phyloP scores from a whole-genome alignment of 2,113 vertebrate species.

The Edolisoma coerulescens region DNA sequence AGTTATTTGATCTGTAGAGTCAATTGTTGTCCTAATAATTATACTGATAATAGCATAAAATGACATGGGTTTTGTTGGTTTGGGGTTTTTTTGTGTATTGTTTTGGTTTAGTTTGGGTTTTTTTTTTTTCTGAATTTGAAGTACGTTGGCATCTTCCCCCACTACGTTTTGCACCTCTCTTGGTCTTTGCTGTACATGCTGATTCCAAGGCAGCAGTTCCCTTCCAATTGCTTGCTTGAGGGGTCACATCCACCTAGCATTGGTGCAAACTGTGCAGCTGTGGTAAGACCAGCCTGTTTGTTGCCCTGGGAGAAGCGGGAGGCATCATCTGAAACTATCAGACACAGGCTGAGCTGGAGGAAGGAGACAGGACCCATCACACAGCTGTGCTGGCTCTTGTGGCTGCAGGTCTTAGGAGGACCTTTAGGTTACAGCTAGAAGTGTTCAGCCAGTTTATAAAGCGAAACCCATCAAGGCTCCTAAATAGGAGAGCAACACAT shows the following conservation, averaged over 20 bases:
- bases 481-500: not conserved
- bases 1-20: not conserved
- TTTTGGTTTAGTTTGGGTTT: not conserved
- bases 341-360: not conserved
- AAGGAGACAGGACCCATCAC: not conserved
- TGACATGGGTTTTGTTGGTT: fast-evolving
- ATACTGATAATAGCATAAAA: not conserved
- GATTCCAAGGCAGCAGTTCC: not conserved
- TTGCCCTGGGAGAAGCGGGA: not conserved
- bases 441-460: not conserved
- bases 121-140: not conserved
- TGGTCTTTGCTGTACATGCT: not conserved
- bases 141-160: not conserved
- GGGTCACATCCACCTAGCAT: not conserved
- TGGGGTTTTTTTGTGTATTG: not conserved
- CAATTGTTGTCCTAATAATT: not conserved
- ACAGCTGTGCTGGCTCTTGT: not conserved
- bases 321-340: not conserved
- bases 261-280: not conserved
- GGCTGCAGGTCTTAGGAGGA: not conserved
- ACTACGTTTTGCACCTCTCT: not conserved
- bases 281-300: not conserved
- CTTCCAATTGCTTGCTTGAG: not conserved
- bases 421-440: not conserved
- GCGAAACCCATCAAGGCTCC: not conserved